Percentiles rank a stretch among this genome's conserved stretches.
Evolutionary conservation across 1,140 invertebrate genomes (phyloP).

Genomic region (Bombus picipes): DNA sequence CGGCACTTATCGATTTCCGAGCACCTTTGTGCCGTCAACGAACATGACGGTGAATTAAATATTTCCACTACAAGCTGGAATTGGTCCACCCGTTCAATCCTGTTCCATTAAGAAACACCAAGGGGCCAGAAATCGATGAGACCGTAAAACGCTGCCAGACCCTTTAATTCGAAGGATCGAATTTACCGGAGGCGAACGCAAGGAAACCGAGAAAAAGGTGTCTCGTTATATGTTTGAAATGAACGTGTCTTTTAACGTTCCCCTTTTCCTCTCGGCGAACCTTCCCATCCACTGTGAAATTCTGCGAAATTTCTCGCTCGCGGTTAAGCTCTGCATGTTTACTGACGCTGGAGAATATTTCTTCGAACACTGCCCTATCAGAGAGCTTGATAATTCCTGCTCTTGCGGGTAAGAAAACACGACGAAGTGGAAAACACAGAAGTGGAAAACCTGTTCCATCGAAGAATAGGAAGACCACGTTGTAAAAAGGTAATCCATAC

Average conservation of each 20-base stretch:
- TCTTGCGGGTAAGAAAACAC: slow-evolving; percentile 20
- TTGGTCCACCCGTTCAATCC: neutral
- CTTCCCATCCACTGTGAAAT: neutral
- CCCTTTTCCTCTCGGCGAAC: neutral
- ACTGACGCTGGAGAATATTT: neutral
- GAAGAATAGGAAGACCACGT: neutral
- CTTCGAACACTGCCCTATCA: slow-evolving; percentile 30
- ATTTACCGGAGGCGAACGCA: too few relatives aligned
- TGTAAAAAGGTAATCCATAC: neutral
- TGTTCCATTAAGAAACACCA: neutral
- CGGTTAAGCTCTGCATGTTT: too few relatives aligned
- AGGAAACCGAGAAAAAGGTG: too few relatives aligned
- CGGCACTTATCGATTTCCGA: neutral
- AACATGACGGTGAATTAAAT: slow-evolving; percentile 2
- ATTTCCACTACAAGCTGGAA: neutral
- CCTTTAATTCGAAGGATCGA: neutral
- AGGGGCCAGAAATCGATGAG: neutral
- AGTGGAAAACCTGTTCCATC: too few relatives aligned
- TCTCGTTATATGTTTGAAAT: neutral
- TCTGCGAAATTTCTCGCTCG: neutral
- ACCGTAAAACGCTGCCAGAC: neutral
- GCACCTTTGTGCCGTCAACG: neutral
- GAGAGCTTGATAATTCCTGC: slow-evolving; percentile 31
- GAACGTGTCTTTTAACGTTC: neutral
- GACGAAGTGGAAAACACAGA: too few relatives aligned